phyloP scores from a whole-genome alignment of 2,888 invertebrate species.

The Callyntrura guangdongensis region DNA sequence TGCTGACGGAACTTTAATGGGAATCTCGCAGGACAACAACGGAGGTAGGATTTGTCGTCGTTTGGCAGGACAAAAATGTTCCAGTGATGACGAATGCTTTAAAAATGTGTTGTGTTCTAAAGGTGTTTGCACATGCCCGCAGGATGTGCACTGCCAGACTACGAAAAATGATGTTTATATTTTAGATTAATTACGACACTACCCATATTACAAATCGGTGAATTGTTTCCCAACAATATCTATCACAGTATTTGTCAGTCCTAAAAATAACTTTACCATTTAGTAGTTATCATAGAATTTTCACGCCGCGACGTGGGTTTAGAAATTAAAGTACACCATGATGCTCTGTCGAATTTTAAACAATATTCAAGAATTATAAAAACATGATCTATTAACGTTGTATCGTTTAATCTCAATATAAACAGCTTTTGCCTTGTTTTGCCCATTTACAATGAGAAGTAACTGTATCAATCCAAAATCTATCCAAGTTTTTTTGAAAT shows the following conservation, averaged over 20 bases:
- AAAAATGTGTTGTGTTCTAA: slow-evolving; percentile 16
- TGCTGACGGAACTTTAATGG: slow-evolving; percentile 62
- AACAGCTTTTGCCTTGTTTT: too few relatives aligned
- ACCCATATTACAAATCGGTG: not conserved
- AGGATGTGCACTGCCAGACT: slow-evolving; percentile 52
- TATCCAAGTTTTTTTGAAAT: too few relatives aligned
- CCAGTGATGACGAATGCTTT: slow-evolving; percentile 56
- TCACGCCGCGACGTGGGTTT: too few relatives aligned
- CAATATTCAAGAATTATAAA: too few relatives aligned
- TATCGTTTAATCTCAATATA: too few relatives aligned
- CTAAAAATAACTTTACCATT: not conserved
- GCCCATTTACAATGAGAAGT: too few relatives aligned
- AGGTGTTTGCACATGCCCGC: slow-evolving; percentile 53
- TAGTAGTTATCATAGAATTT: not conserved
- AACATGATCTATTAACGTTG: too few relatives aligned
- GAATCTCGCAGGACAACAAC: slow-evolving; percentile 35
- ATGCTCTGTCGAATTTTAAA: too few relatives aligned
- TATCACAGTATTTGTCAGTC: not conserved
- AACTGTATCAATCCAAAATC: too few relatives aligned
- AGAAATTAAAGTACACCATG: too few relatives aligned
- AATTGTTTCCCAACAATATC: not conserved
- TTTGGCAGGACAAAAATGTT: slow-evolving; percentile 65
- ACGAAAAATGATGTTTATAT: slow-evolving; percentile 63
- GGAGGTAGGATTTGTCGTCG: slow-evolving; percentile 52
- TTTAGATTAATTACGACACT: slow-evolving; percentile 10